phyloP scores from a whole-genome alignment of 1,140 invertebrate species.

The Zaprionus capensis region DNA sequence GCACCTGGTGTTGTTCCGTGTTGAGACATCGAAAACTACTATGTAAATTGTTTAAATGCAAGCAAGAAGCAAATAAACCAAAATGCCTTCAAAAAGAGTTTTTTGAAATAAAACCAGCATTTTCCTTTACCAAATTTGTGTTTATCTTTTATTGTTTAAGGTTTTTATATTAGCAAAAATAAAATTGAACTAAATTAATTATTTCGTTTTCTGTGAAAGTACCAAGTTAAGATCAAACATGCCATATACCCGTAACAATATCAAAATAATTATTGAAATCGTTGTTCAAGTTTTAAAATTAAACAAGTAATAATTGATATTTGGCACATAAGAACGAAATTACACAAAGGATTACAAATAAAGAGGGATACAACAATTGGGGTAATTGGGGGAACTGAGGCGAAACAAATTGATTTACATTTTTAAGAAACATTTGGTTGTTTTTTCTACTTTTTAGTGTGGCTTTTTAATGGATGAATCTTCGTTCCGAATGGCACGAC shows the following conservation, averaged over 20 bases:
- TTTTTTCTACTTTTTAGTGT: not conserved
- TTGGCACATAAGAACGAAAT: constrained; percentile 46
- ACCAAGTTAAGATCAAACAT: constrained; percentile 43
- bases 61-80: too few relatives aligned
- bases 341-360: not conserved
- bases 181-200: constrained; percentile 8
- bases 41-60: too few relatives aligned
- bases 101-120: not conserved
- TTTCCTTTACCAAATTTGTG: constrained; percentile 19
- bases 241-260: constrained; percentile 25
- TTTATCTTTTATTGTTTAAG: constrained; percentile 23
- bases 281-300: constrained; percentile 1
- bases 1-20: too few relatives aligned
- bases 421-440: constrained; percentile 17
- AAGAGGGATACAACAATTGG: constrained; percentile 6
- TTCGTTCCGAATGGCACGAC: constrained; percentile 33
- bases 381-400: constrained; percentile 1
- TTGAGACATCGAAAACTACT: too few relatives aligned
- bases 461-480: constrained; percentile 14
- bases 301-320: constrained; percentile 12
- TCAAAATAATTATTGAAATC: constrained; percentile 7
- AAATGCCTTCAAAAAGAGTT: too few relatives aligned
- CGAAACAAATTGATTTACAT: constrained; percentile 22
- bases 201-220: not conserved
- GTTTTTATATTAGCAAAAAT: constrained; percentile 11